A percentile compares a stretch with the other conserved stretches of the same genome.
These are phyloP conservation scores for Epicampocera succincta DNA, from an alignment of 2,888 invertebrate genomes.

Conservation along the genomic window DNA sequence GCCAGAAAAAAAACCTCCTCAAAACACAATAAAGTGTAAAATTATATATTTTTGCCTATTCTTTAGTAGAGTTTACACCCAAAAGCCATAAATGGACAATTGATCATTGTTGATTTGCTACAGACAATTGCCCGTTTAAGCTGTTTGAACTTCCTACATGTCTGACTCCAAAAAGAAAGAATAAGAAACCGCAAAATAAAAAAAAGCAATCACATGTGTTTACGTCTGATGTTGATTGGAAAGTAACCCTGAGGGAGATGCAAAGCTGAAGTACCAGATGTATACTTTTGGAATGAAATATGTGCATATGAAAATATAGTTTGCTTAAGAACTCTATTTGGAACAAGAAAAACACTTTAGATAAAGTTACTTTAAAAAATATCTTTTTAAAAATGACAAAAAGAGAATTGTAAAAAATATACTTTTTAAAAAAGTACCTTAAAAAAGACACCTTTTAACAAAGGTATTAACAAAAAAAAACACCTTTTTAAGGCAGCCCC, in stretches of 20 bases:
- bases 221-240: neutral
- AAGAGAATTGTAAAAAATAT: too few relatives aligned
- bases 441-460: too few relatives aligned
- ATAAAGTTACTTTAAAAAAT: too few relatives aligned
- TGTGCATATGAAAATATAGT: too few relatives aligned
- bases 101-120: conserved; percentile 61
- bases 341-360: too few relatives aligned
- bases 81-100: conserved; percentile 50
- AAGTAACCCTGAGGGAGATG: neutral
- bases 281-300: too few relatives aligned
- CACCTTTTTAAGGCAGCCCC: too few relatives aligned
- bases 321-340: too few relatives aligned
- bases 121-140: conserved; percentile 27
- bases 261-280: too few relatives aligned
- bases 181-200: neutral
- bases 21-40: conserved; percentile 4
- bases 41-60: conserved; percentile 30
- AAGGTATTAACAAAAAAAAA: too few relatives aligned
- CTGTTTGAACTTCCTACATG: conserved; percentile 8
- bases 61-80: conserved; percentile 47
- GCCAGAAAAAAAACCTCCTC: neutral
- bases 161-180: neutral
- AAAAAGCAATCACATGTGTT: neutral
- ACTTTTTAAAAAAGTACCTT: too few relatives aligned
- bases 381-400: too few relatives aligned